phyloP scores from a whole-genome alignment of 1,140 invertebrate species.

The Rhynchophorus ferrugineus region DNA sequence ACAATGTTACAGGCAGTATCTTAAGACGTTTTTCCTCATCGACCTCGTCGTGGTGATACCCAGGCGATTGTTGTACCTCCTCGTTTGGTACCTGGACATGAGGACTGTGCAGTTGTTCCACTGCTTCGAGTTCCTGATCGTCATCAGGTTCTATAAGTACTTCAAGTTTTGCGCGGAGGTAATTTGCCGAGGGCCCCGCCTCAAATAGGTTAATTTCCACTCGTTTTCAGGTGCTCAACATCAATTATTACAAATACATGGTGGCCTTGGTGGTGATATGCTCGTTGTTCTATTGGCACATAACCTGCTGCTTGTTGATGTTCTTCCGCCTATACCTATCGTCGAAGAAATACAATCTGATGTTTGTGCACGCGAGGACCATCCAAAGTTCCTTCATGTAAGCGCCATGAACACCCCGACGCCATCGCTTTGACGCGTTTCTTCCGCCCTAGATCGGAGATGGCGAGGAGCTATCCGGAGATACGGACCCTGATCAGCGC shows the following conservation, averaged over 20 bases:
- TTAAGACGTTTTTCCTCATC: constrained; percentile 24
- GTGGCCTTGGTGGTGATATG: constrained; percentile 24
- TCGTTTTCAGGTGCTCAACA: constrained; percentile 22
- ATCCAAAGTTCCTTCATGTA: not conserved
- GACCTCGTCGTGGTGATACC: constrained; percentile 29
- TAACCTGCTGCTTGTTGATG: constrained; percentile 24
- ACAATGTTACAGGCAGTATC: constrained; percentile 31
- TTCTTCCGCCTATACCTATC: constrained; percentile 9
- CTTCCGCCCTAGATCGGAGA: constrained; percentile 4
- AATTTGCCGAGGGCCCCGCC: constrained; percentile 9
- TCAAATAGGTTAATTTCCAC: not conserved
- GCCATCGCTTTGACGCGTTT: too few relatives aligned
- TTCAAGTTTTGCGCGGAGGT: constrained; percentile 27
- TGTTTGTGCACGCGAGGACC: constrained; percentile 2
- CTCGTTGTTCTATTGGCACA: constrained; percentile 27
- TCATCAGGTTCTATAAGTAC: constrained; percentile 26
- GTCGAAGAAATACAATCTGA: not conserved
- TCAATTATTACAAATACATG: constrained; percentile 26
- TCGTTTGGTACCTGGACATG: not conserved
- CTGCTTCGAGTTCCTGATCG: constrained; percentile 21
- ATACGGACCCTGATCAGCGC: constrained; percentile 6
- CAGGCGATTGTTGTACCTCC: constrained; percentile 12
- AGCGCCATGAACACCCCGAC: too few relatives aligned
- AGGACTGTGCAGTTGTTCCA: not conserved
- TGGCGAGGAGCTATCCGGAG: not conserved